Percentiles rank a stretch among this genome's conserved stretches.
These are phyloP conservation scores for Macropodus opercularis DNA, from an alignment of 2,797 vertebrate species.

Conservation along the genomic window DNA sequence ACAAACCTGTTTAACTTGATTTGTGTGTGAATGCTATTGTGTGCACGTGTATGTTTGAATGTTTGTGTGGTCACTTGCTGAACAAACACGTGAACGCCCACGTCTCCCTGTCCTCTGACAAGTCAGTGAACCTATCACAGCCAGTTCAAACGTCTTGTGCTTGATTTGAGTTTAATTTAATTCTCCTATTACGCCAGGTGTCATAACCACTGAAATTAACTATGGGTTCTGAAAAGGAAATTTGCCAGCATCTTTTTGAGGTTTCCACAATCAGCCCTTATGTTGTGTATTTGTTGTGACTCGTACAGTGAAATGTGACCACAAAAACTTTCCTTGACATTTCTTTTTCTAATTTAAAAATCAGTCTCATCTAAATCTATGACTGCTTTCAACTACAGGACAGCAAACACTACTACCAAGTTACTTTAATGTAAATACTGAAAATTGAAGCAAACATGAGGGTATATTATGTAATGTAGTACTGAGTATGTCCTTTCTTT, in stretches of 20 bases:
- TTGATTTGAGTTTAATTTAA: too few species aligned
- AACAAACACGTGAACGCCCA: background rate
- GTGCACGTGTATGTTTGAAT: background rate
- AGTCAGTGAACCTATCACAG: background rate
- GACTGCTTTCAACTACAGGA: too few species aligned
- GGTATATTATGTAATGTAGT: too few species aligned
- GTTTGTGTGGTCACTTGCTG: too few species aligned
- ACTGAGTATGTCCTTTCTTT: background rate
- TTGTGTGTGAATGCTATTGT: background rate
- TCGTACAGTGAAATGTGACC: background rate
- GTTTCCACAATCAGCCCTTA: background rate
- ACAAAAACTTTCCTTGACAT: background rate
- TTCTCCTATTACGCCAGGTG: too few species aligned
- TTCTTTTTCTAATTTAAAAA: background rate
- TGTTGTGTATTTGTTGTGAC: background rate
- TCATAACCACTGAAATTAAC: background rate
- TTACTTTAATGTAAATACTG: too few species aligned
- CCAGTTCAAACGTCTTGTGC: too few species aligned
- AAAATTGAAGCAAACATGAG: too few species aligned
- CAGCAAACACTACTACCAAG: too few species aligned
- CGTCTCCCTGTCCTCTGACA: background rate
- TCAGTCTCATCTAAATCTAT: too few species aligned
- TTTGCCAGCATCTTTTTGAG: background rate
- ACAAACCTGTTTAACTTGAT: slow-evolving; percentile 58
- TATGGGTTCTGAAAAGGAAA: background rate